These are phyloP conservation scores for Apocrypta bakeri DNA, from an alignment of 1,140 invertebrate genomes.

Conservation along the genomic window DNA sequence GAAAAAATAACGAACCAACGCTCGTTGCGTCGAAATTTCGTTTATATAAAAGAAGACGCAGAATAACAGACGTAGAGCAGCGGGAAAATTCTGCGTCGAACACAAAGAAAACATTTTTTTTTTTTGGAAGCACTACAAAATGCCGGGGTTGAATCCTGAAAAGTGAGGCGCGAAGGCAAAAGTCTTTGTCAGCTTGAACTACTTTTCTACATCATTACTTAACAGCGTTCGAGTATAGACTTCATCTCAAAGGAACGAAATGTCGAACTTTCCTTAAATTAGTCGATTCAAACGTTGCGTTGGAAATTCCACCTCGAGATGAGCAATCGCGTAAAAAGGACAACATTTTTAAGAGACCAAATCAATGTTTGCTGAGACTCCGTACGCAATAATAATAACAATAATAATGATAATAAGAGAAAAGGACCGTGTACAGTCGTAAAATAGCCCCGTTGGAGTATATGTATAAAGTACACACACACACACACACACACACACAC, in stretches of 20 bases:
- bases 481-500: not conserved
- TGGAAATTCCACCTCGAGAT: too few relatives aligned
- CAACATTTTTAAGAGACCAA: too few relatives aligned
- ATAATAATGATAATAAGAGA: not conserved
- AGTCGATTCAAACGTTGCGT: not conserved
- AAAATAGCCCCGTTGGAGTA: not conserved
- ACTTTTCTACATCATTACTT: conserved; percentile 15
- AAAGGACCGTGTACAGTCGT: not conserved
- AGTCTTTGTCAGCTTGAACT: not conserved
- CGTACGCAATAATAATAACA: conserved; percentile 9
- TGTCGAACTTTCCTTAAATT: not conserved
- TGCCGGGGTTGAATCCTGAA: conserved; percentile 1
- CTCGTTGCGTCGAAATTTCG: too few relatives aligned
- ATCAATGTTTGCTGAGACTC: too few relatives aligned
- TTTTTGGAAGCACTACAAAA: conserved; percentile 29
- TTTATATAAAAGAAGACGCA: not conserved
- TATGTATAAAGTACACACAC: not conserved
- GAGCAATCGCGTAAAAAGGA: too few relatives aligned
- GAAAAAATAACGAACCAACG: too few relatives aligned
- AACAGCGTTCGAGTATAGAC: not conserved
- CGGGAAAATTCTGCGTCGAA: not conserved
- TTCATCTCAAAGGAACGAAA: not conserved
- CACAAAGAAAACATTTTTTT: conserved; percentile 7
- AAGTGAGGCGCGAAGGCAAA: not conserved
- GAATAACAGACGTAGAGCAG: not conserved